Conservation (phyloP, 1,140 invertebrate species). For the Thaumatotibia leucotreta region DNA sequence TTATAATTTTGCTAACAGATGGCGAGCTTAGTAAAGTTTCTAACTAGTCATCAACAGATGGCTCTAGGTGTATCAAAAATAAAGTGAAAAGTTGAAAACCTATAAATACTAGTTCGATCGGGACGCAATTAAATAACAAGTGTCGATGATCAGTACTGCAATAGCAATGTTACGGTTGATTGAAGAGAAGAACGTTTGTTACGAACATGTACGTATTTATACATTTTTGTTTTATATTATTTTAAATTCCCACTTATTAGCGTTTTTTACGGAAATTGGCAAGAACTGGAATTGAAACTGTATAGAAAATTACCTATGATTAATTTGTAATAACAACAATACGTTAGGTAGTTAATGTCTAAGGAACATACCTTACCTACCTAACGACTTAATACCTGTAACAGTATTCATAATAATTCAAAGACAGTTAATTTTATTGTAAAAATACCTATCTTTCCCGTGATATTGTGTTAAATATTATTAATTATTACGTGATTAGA, state of each 20-base stretch:
- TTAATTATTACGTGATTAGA: no score
- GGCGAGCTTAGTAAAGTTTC: background rate
- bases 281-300: no score
- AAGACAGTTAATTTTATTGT: no score
- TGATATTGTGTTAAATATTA: no score
- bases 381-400: no score
- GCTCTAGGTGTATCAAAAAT: conserved; percentile 1
- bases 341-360: no score
- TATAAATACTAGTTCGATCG: conserved; percentile 7
- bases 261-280: no score
- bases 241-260: background rate
- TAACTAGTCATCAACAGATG: background rate
- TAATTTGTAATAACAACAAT: no score
- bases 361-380: no score
- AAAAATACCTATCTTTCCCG: no score
- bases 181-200: conserved; percentile 22
- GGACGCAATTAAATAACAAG: background rate
- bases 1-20: background rate
- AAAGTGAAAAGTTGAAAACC: conserved; percentile 14
- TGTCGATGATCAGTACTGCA: background rate
- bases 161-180: conserved; percentile 19
- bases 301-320: no score
- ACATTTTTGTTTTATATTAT: background rate
- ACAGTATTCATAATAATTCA: no score
- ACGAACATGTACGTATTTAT: conserved; percentile 25